Conservation (phyloP, 2,113 vertebrate species). For the Todiramphus chloris region DNA sequence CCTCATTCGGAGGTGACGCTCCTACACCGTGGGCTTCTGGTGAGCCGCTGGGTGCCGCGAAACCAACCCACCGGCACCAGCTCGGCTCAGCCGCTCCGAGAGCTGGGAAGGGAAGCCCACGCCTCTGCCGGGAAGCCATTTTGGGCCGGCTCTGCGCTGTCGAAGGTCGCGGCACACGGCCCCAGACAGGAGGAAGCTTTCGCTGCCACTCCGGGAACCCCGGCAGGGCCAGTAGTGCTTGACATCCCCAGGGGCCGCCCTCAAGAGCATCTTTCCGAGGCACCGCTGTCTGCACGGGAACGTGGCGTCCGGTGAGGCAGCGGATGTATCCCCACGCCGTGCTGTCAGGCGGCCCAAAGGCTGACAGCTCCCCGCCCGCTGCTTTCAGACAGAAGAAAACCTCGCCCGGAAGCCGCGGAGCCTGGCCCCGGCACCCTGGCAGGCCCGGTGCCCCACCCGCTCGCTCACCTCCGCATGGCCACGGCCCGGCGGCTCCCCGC, state of each 20-base stretch:
- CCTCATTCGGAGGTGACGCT: fast-evolving
- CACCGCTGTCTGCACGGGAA: not conserved
- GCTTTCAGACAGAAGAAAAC: too few relatives aligned
- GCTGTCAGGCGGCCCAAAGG: not conserved
- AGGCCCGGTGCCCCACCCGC: not conserved
- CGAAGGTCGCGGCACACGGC: fast-evolving
- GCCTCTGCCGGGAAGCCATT: not conserved
- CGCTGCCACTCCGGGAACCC: not conserved
- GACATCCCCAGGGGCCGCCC: too few relatives aligned
- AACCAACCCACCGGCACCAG: fast-evolving
- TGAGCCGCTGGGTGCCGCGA: fast-evolving
- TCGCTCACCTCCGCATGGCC: not conserved
- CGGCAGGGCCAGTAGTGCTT: not conserved
- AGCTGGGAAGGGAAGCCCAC: too few relatives aligned
- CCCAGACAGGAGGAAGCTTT: too few relatives aligned
- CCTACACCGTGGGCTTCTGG: not conserved
- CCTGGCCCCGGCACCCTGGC: not conserved
- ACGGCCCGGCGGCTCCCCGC: not conserved
- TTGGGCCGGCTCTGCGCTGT: not conserved
- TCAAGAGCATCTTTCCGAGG: not conserved
- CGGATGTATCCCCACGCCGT: not conserved
- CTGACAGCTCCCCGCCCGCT: too few relatives aligned
- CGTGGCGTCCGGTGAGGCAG: not conserved
- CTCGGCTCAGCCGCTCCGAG: not conserved
- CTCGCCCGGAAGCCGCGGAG: not conserved